Conservation (phyloP, 2,888 invertebrate species). For the Cephus nigrinus region DNA sequence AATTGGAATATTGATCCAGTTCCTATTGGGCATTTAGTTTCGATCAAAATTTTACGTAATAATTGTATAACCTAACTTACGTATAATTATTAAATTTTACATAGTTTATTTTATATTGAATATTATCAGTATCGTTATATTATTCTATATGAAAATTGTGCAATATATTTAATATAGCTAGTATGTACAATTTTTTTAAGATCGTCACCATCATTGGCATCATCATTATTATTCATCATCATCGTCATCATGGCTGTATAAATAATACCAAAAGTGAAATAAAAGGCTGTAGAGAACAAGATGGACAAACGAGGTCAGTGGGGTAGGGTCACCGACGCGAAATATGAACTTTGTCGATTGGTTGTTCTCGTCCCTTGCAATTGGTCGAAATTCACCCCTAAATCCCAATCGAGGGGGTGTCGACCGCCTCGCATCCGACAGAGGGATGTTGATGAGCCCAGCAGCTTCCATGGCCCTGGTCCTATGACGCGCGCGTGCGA, state of each 20-base stretch:
- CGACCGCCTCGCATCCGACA: background rate
- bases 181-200: background rate
- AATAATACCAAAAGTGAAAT: background rate
- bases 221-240: background rate
- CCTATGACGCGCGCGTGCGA: constrained; percentile 47
- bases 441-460: constrained; percentile 16
- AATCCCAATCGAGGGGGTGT: background rate
- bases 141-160: background rate
- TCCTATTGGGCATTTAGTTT: background rate
- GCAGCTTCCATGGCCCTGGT: constrained; percentile 39
- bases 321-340: constrained; percentile 38
- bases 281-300: constrained; percentile 2
- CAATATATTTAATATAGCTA: background rate
- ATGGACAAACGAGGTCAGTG: constrained; percentile 44
- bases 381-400: constrained; percentile 38
- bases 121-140: background rate
- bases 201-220: background rate
- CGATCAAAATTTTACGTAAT: background rate
- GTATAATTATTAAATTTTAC: background rate
- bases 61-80: background rate
- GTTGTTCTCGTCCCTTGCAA: constrained; percentile 47
- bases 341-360: constrained; percentile 50
- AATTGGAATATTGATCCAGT: background rate
- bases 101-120: background rate
- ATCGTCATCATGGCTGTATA: background rate